phyloP scores from a whole-genome alignment of 1,140 invertebrate genomes.

The Philopotamus ludificatus region DNA sequence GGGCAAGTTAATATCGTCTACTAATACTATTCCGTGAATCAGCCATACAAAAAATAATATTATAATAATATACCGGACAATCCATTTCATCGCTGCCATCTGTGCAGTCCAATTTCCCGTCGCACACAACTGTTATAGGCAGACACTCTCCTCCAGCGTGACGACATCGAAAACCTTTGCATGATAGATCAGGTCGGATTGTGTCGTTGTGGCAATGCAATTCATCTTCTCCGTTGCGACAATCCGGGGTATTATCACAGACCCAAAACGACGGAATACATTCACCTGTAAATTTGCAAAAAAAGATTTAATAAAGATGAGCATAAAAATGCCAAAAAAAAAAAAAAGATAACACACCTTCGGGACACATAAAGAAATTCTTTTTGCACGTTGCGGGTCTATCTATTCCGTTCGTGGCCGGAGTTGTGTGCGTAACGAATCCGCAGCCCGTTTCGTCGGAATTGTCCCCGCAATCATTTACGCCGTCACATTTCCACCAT shows the following conservation, averaged over 20 bases:
- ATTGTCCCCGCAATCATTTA: conserved; percentile 74
- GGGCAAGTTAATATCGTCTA: too few species aligned
- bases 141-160: conserved; percentile 70
- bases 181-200: conserved; percentile 55
- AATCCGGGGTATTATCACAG: conserved; percentile 75
- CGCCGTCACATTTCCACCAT: conserved; percentile 72
- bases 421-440: conserved; percentile 43
- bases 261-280: conserved; percentile 82
- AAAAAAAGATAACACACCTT: conserved; percentile 22
- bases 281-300: conserved; percentile 50
- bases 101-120: conserved; percentile 64
- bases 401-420: conserved; percentile 42
- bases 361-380: conserved; percentile 36
- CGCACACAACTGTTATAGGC: conserved; percentile 59
- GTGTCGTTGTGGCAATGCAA: conserved; percentile 61
- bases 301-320: background rate
- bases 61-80: conserved; percentile 19
- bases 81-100: conserved; percentile 70
- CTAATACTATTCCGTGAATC: too few species aligned
- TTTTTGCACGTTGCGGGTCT: conserved; percentile 32
- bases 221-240: conserved; percentile 70
- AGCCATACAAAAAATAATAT: background rate
- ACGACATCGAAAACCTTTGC: conserved; percentile 58
- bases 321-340: too few species aligned
- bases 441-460: conserved; percentile 74